Evolutionary conservation across 2,888 invertebrate genomes (phyloP), one percentile per base, ranked within the genome.

Genomic region (Parelbella ahira): DNA sequence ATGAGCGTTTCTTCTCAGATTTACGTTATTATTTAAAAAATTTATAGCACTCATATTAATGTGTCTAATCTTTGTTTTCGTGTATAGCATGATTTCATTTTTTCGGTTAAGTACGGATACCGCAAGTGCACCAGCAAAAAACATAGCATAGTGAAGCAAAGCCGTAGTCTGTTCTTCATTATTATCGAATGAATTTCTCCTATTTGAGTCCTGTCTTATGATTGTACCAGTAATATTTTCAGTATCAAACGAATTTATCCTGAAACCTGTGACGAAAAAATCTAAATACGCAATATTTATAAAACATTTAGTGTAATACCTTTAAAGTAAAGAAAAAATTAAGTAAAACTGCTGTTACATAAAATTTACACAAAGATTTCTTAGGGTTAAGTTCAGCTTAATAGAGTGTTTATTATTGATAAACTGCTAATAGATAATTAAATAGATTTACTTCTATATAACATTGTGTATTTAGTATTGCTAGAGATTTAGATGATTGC

Each of bases 51-150:
- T 4, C 20, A 29, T 29, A 37, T 61, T 53, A 1, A 71, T 45
- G 39, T 53, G 49, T 2, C 47, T 23, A 6, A 75, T 37, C 50
- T 49, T 63, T 10, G 19, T 50, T 53, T 54, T 61, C 0, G 60
- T 58, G 21, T 49, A 63, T 3, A 50, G 25, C 2, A 71, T 28
- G 9, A 77, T 63, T 47, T 69, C 60, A 1, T 49, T 56, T 52
- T 74, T 75, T 37, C 54, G 74, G 25, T 75, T 68, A 15, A 66
- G 67, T 6, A 70, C 28, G 1, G 63, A 60, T 4, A 83, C 63
- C 2, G 60, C 61, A 8, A 76, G 39, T 10, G 68, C 77, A 23
- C 75, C 77, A 15, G 69, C 69, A 3, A 75, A 38, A 42, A 81
- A 76, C 59, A 72, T 70, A 1, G 62, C 28, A 32, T 68, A 66